Conservation (phyloP, 1,140 invertebrate genomes). For the Solen grandis region DNA sequence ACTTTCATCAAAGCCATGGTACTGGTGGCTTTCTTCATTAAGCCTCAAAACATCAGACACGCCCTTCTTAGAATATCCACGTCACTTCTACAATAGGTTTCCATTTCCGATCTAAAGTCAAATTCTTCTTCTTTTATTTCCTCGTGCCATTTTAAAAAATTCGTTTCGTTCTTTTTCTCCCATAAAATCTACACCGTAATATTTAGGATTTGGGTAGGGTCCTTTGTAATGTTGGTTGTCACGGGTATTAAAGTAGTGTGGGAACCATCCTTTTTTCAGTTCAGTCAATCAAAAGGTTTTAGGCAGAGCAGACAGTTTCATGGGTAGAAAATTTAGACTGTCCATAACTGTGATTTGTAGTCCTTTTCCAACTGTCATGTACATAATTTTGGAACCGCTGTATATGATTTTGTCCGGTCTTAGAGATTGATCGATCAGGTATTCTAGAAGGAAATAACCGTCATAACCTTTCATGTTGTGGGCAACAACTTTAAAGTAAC, state of each 20-base stretch:
- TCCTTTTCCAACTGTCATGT: constrained; percentile 9
- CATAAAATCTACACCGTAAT: constrained; percentile 31
- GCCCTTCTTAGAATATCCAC: constrained; percentile 55
- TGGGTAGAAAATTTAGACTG: too few relatives aligned
- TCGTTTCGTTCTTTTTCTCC: too few relatives aligned
- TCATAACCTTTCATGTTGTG: too few relatives aligned
- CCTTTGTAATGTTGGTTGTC: constrained; percentile 26
- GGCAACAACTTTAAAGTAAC: too few relatives aligned
- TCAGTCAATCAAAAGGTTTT: constrained; percentile 42
- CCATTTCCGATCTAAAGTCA: constrained; percentile 48
- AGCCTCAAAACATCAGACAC: constrained; percentile 44
- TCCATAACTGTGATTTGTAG: constrained; percentile 23
- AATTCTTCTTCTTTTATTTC: constrained; percentile 36
- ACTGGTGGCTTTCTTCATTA: constrained; percentile 42
- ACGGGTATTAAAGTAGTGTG: constrained; percentile 26
- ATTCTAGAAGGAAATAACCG: too few relatives aligned
- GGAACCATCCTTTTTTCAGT: too few relatives aligned
- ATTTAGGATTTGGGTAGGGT: background rate
- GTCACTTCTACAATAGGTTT: too few relatives aligned
- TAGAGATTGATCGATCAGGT: too few relatives aligned
- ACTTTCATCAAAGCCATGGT: too few relatives aligned
- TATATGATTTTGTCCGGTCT: too few relatives aligned
- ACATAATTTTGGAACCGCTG: too few relatives aligned
- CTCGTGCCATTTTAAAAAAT: constrained; percentile 40
- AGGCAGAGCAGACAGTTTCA: constrained; percentile 34